Base-by-base conservation (phyloP, 2,113 vertebrate species). In the Oncorhynchus gorbuscha region DNA sequence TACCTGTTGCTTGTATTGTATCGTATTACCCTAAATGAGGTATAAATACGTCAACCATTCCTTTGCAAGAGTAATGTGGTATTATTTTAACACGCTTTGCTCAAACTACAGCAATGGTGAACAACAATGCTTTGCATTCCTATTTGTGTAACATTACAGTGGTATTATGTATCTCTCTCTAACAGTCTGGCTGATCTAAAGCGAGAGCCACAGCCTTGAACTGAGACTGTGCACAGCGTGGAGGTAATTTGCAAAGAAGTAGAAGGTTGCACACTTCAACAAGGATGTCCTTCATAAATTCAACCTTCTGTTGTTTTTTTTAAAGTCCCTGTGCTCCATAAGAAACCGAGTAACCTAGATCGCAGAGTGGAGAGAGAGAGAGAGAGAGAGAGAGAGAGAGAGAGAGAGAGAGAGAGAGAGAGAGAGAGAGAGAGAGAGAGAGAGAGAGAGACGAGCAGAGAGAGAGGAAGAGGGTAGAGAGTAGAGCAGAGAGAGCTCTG, bases 261-360 rank as follows among this genome's bases (percentile, higher is more conserved):
- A 83, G 81, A 94, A 90, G 85, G 88, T 89, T 89, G 85, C 85
- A 86, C 86, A 87, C 87, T 91, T 92, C 88, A 90, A 87, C 91
- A 90, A 92, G 86, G 86, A 92, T 93, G 92, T 91, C 93, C 93
- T 94, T 93, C 92, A 93, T 84, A 91, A 86, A 90, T 88, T 90
- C 87, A 84, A 93, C 93, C 92, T 93, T 92, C 89, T 88, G 83
- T 72, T 32, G 75, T 81, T 83, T 79, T 45, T 45, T 87, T 35
- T 35, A 0, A 28, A 32, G 87, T 94, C 93, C 92, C 92, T 88
- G 87, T 83, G 91, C 90, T 90, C 92, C 85, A 79, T 86, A 82
- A 79, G 89, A 94, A 94, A 94, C 89, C 86, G 85, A 93, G 90
- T 94, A 94, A 94, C 93, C 93, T 92, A 94, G 92, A 93, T 94